These are phyloP conservation scores for Stomatorhinus walkeri DNA, from an alignment of 2,797 vertebrate species.

Conservation along the genomic window DNA sequence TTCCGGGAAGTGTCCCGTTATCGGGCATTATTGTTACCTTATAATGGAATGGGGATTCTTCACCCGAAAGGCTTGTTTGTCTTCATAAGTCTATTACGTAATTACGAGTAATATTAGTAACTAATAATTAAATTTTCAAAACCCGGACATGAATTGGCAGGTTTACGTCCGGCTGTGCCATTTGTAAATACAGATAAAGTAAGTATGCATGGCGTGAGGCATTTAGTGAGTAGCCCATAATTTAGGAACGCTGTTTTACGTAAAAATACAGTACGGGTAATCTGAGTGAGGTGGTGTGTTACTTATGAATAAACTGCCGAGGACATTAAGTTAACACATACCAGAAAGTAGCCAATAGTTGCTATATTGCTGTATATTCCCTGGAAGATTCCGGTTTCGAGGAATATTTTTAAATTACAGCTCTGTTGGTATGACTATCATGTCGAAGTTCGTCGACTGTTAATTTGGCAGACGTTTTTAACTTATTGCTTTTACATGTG, in stretches of 20 bases:
- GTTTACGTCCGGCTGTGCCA: not conserved
- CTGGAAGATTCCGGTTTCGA: not conserved
- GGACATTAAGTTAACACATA: not conserved
- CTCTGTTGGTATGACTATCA: not conserved
- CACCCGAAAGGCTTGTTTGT: not conserved
- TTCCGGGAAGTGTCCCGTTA: not conserved
- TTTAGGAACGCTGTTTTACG: not conserved
- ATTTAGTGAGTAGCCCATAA: not conserved
- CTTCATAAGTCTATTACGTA: not conserved
- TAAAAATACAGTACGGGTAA: not conserved
- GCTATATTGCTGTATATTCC: not conserved
- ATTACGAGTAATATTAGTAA: not conserved
- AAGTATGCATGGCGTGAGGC: not conserved
- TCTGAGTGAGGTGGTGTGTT: not conserved
- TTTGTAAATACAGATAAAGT: not conserved
- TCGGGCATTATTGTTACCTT: not conserved
- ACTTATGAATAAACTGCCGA: not conserved
- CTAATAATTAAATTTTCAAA: not conserved
- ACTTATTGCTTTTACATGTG: not conserved
- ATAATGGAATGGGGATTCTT: not conserved
- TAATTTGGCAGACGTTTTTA: not conserved
- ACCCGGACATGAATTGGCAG: not conserved
- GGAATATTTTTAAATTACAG: not conserved
- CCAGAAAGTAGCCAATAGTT: not conserved
- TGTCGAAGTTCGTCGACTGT: not conserved